Conservation (phyloP, 2,888 invertebrate genomes). For the Drosophila helvetica region DNA sequence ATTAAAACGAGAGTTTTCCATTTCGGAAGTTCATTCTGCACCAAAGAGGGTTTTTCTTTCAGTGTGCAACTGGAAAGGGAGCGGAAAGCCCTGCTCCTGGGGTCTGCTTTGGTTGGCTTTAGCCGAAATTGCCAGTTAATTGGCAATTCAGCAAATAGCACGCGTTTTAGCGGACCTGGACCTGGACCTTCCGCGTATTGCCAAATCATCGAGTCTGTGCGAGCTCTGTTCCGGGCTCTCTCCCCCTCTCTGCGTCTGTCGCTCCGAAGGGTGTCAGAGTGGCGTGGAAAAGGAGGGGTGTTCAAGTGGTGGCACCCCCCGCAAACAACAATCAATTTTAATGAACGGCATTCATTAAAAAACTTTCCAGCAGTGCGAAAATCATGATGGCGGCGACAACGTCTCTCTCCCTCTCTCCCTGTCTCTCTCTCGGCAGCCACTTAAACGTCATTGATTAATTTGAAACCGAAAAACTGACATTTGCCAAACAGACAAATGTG, state of each 20-base stretch:
- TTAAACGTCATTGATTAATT: constrained; percentile 74
- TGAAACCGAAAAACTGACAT: constrained; percentile 75
- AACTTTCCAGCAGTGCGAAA: constrained; percentile 59
- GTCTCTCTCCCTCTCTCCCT: constrained; percentile 24
- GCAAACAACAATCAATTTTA: constrained; percentile 79
- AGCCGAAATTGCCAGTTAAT: constrained; percentile 71
- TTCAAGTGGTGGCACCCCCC: constrained; percentile 20
- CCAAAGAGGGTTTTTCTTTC: background rate
- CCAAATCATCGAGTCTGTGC: constrained; percentile 64
- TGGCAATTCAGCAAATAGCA: constrained; percentile 71
- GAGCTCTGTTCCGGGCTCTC: background rate
- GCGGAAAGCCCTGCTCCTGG: background rate
- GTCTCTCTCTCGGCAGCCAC: constrained; percentile 53
- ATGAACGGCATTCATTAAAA: constrained; percentile 78
- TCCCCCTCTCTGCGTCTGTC: background rate
- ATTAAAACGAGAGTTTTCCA: background rate
- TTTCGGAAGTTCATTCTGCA: too few species aligned
- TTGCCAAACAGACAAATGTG: constrained; percentile 61
- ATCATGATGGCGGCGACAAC: constrained; percentile 56
- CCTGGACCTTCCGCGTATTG: constrained; percentile 51
- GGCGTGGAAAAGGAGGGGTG: background rate
- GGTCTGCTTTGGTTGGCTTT: constrained; percentile 20
- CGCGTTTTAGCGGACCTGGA: constrained; percentile 48
- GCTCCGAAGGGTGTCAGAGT: background rate
- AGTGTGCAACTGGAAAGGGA: background rate